Evolutionary conservation across 2,888 invertebrate species (phyloP).

Genomic region (Conistra vaccinii): DNA sequence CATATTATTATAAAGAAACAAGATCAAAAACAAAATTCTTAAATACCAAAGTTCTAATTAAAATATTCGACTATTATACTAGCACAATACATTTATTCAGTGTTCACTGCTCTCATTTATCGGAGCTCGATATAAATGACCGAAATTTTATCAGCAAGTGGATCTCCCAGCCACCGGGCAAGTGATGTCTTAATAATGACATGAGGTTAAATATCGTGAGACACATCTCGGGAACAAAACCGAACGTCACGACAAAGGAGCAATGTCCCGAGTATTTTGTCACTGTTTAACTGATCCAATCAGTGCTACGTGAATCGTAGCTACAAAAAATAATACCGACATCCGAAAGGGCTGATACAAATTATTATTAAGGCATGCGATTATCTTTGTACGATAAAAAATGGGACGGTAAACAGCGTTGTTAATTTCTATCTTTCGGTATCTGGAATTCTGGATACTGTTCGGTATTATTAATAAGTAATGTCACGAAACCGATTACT

Average conservation of each 20-base stretch:
- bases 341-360: slow-evolving; percentile 83
- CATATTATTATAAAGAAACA: background rate
- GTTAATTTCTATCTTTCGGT: slow-evolving; percentile 82
- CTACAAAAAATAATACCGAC: slow-evolving; percentile 80
- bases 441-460: slow-evolving; percentile 70
- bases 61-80: slow-evolving; percentile 66
- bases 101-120: slow-evolving; percentile 76
- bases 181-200: slow-evolving; percentile 90
- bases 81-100: slow-evolving; percentile 67
- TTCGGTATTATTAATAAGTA: slow-evolving; percentile 79
- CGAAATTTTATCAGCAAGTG: slow-evolving; percentile 81
- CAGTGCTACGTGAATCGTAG: slow-evolving; percentile 79
- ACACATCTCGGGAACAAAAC: slow-evolving; percentile 84
- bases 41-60: slow-evolving; percentile 62
- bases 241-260: slow-evolving; percentile 86
- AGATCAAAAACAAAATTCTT: slow-evolving; percentile 24
- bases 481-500: slow-evolving; percentile 80
- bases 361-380: slow-evolving; percentile 83
- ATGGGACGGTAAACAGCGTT: slow-evolving; percentile 74
- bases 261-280: slow-evolving; percentile 87
- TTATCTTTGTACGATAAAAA: slow-evolving; percentile 81
- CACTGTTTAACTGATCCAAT: slow-evolving; percentile 89
- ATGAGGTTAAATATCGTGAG: slow-evolving; percentile 87
- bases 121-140: slow-evolving; percentile 82
- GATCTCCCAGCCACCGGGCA: slow-evolving; percentile 89